These are phyloP conservation scores for Phyllopteryx taeniolatus DNA, from an alignment of 2,113 vertebrate genomes.

Conservation along the genomic window DNA sequence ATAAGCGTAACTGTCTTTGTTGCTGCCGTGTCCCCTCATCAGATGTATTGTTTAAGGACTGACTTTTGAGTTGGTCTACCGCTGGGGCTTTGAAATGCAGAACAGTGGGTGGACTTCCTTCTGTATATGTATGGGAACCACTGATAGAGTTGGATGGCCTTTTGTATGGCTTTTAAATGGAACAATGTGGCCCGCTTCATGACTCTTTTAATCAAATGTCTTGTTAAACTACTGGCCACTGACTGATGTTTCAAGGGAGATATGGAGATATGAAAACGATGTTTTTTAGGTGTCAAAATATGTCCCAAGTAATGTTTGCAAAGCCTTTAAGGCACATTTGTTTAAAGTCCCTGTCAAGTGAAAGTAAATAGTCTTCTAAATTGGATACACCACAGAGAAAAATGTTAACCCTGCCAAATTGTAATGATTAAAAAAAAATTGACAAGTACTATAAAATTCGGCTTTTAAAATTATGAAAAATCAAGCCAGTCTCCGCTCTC, in stretches of 20 bases:
- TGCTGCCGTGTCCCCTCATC: slow-evolving; percentile 34
- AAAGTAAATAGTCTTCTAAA: too few relatives aligned
- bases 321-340: too few relatives aligned
- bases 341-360: too few relatives aligned
- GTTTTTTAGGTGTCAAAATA: too few relatives aligned
- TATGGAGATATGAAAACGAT: not conserved
- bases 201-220: slow-evolving; percentile 27
- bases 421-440: too few relatives aligned
- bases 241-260: not conserved
- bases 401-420: too few relatives aligned
- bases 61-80: slow-evolving; percentile 38
- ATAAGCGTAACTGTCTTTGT: slow-evolving; percentile 31
- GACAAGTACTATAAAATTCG: too few relatives aligned
- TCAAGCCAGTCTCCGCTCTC: too few relatives aligned
- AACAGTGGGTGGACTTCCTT: slow-evolving; percentile 61
- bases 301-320: too few relatives aligned
- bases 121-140: slow-evolving; percentile 41
- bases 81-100: slow-evolving; percentile 51
- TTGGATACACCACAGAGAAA: too few relatives aligned
- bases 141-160: slow-evolving; percentile 29
- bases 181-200: slow-evolving; percentile 16
- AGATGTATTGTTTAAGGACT: slow-evolving; percentile 58
- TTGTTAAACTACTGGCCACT: slow-evolving; percentile 9
- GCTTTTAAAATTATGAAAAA: too few relatives aligned
- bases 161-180: slow-evolving; percentile 54